Conservation (phyloP, 1,140 invertebrate genomes). For the Brachionus asplanchnoidis region DNA sequence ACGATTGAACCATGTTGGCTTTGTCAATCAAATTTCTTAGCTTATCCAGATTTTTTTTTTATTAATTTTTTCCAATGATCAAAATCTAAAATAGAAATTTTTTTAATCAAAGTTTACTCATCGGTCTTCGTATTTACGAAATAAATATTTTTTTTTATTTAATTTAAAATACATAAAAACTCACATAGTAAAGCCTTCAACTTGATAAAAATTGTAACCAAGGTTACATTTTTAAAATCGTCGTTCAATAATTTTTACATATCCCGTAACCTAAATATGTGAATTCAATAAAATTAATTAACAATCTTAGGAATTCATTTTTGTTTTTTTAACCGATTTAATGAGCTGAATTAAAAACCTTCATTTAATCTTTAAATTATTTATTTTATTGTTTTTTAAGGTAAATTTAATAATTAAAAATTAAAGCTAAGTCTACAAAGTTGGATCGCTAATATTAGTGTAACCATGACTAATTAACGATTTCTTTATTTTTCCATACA, state of each 20-base stretch:
- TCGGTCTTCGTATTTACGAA: background rate
- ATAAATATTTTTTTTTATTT: background rate
- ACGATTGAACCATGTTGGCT: slow-evolving; percentile 22
- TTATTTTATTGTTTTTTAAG: background rate
- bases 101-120: background rate
- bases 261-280: background rate
- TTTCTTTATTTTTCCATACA: slow-evolving; percentile 70
- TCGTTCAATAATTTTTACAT: background rate
- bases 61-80: background rate
- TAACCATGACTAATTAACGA: slow-evolving; percentile 59
- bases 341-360: background rate
- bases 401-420: background rate
- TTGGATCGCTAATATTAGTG: slow-evolving; percentile 13
- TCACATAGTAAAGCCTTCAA: background rate
- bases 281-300: slow-evolving; percentile 10
- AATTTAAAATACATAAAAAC: background rate
- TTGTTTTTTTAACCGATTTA: background rate
- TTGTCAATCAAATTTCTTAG: slow-evolving; percentile 7
- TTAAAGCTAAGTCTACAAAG: background rate
- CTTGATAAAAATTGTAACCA: background rate
- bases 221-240: background rate
- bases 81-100: background rate
- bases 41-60: background rate
- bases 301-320: background rate
- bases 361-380: background rate